Evolutionary conservation across 2,113 vertebrate genomes (phyloP), one percentile per base, ranked within the genome.

Genomic region (Pseudopipra pipra): DNA sequence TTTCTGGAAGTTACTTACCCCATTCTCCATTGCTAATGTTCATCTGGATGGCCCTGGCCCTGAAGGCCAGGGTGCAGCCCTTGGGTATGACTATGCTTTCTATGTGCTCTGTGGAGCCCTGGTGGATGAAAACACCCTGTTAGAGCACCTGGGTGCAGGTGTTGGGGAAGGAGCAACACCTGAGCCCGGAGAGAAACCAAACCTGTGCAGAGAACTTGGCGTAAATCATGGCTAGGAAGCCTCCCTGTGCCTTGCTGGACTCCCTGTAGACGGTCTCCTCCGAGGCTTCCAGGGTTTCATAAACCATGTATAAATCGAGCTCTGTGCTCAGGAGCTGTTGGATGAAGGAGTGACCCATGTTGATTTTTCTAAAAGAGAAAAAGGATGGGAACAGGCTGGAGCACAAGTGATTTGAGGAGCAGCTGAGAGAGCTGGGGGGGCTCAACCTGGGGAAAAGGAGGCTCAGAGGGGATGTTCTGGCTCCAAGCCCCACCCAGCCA

Each of bases 321-420:
- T 5, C 19, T 6, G 30, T 24, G 5, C 61, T 59, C 8, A 30
- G 28, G 67, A 97, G 90, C 59, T 98, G 97, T 76, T 83, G 80
- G 74, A 98, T 94, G 91, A 97, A 97, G 0, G 86, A 33, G 20
- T 97, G 97, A 5, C 96, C 66, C 28, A 24, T 44, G 5, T 94
- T 62, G 19, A 98, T 78, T 87, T 97, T 97, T 31, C 96, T 97
- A 5, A 49, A 85, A 74, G n/a, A 68, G 54, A 88, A 82, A 28
- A 81, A 51, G 15, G 23, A 6, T 37, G 24, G 35, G 54, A 55
- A 55, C 10, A 11, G 31, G 18, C 19, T 33, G 55, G 31, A 56
- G 31, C 49, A 37, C 46, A 47, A 47, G 46, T 47, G 4, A 21
- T 47, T 10, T 47, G 46, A 47, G 46, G 46, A 47, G 46, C 46